Evolutionary conservation across 2,113 vertebrate species (phyloP).

Genomic region (Muscicapa adusta): DNA sequence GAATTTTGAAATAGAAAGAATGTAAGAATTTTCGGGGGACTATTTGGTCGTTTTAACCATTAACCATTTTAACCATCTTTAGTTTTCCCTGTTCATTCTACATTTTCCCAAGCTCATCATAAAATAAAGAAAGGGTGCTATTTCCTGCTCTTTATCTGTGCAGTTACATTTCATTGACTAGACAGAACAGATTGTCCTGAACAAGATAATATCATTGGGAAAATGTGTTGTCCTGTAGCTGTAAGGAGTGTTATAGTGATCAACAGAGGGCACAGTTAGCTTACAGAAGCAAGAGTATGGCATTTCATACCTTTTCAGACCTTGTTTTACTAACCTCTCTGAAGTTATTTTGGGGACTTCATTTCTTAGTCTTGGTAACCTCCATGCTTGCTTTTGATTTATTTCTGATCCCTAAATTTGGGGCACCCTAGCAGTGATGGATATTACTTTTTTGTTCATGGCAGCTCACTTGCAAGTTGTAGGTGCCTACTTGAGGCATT

Average conservation of each 20-base stretch:
- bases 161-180: neutral
- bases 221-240: neutral
- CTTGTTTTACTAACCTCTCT: neutral
- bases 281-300: neutral
- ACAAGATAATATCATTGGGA: neutral
- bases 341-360: neutral
- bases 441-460: neutral
- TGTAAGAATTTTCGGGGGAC: fast-evolving
- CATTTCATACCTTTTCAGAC: neutral
- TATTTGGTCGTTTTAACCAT: neutral
- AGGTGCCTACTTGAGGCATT: neutral
- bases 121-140: neutral
- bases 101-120: neutral
- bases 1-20: neutral
- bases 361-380: neutral
- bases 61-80: neutral
- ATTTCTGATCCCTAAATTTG: neutral
- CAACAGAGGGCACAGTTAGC: conserved; percentile 28
- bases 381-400: neutral
- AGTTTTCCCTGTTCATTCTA: neutral
- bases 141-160: neutral
- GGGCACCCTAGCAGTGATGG: neutral
- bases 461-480: neutral
- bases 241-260: neutral
- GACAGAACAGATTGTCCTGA: neutral